A percentile compares a stretch with the other conserved stretches of the same genome.
phyloP scores from a whole-genome alignment of 2,888 invertebrate genomes.

The Pseudolycoriella hygida region DNA sequence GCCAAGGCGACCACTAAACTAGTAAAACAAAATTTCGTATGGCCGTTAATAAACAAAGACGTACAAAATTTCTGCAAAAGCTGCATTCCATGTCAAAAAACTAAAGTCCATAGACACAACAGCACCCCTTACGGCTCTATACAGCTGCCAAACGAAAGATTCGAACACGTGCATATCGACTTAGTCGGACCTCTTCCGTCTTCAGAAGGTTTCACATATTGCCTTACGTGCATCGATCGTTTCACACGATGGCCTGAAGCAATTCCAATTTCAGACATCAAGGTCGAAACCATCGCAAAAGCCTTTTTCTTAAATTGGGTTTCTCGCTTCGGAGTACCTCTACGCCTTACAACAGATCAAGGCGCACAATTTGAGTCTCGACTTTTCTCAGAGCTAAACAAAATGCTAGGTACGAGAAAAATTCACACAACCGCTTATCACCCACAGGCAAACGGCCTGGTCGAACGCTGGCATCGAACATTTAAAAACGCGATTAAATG shows the following conservation, averaged over 20 bases:
- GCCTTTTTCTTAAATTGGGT: slow-evolving; percentile 9
- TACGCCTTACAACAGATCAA: slow-evolving; percentile 17
- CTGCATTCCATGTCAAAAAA: background rate
- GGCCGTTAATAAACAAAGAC: background rate
- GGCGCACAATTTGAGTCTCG: too few relatives aligned
- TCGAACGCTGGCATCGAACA: background rate
- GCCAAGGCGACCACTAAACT: background rate
- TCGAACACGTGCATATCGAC: too few relatives aligned
- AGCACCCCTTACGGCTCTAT: background rate
- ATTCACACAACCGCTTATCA: too few relatives aligned
- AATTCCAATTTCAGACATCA: too few relatives aligned
- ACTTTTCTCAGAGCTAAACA: background rate
- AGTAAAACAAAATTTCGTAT: background rate
- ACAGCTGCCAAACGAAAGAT: slow-evolving; percentile 1
- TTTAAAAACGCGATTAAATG: too few relatives aligned
- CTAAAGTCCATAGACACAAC: background rate
- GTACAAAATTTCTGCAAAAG: background rate
- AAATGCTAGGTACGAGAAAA: background rate
- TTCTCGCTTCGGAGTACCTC: slow-evolving; percentile 8
- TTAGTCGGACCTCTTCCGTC: slow-evolving; percentile 18
- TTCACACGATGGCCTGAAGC: too few relatives aligned
- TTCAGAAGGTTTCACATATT: slow-evolving; percentile 10
- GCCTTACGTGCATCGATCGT: too few relatives aligned
- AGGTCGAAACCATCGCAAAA: slow-evolving; percentile 8
- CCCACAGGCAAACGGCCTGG: slow-evolving; percentile 1